phyloP scores from a whole-genome alignment of 1,140 invertebrate species.

The Colletes gigas region DNA sequence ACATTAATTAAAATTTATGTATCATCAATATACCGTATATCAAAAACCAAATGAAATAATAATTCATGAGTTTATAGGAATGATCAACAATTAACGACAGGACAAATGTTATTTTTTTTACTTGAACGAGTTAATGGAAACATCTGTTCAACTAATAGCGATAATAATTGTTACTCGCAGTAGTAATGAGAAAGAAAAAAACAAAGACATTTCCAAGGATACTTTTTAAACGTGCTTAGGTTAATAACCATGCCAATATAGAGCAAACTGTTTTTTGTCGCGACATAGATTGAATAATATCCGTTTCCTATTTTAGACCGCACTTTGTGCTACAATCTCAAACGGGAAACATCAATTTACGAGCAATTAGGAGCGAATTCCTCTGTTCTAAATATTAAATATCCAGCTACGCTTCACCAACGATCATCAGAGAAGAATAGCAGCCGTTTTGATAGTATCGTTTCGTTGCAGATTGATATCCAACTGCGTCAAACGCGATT shows the following conservation, averaged over 20 bases:
- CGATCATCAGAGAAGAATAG: neutral
- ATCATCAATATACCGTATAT: too few relatives aligned
- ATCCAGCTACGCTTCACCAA: neutral
- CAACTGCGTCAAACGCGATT: neutral
- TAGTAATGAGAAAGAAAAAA: too few relatives aligned
- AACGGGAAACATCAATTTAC: neutral
- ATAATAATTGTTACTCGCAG: too few relatives aligned
- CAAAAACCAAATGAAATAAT: too few relatives aligned
- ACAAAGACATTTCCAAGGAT: too few relatives aligned
- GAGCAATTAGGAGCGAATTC: neutral
- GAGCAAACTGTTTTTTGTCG: neutral
- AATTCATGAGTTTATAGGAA: too few relatives aligned
- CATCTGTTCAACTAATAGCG: too few relatives aligned
- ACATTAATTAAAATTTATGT: too few relatives aligned
- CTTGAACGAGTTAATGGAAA: too few relatives aligned
- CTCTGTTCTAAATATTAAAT: neutral
- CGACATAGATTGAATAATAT: neutral
- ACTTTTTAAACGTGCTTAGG: neutral
- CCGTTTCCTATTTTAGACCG: constrained; percentile 1
- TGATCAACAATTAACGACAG: too few relatives aligned
- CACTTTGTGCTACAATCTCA: neutral
- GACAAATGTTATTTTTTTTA: too few relatives aligned
- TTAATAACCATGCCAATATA: neutral
- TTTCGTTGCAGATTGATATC: neutral
- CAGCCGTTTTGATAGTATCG: neutral